Evolutionary conservation across 2,888 invertebrate genomes (phyloP).

Genomic region (Eupeodes luniger): DNA sequence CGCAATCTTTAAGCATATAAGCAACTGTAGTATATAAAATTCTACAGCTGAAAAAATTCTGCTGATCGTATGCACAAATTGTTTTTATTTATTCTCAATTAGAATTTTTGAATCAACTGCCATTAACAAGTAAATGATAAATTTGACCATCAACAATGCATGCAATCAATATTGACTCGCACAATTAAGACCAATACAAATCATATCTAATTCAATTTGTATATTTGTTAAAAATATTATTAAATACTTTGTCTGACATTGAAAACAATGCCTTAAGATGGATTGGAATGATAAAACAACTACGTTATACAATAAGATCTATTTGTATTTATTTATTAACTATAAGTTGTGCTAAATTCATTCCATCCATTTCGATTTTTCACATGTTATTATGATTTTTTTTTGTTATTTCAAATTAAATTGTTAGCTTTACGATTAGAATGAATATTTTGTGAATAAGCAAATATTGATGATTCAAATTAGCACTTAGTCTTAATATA

Average conservation of each 20-base stretch:
- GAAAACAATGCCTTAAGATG: not conserved
- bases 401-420: slow-evolving; percentile 18
- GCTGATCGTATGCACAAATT: too few species aligned
- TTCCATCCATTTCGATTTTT: not conserved
- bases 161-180: slow-evolving; percentile 40
- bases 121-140: slow-evolving; percentile 23
- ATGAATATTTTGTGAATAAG: not conserved
- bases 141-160: slow-evolving; percentile 51
- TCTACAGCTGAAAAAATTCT: too few species aligned
- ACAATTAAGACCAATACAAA: slow-evolving; percentile 1
- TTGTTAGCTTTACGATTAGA: not conserved
- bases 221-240: slow-evolving; percentile 42
- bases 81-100: not conserved
- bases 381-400: not conserved
- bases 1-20: too few species aligned
- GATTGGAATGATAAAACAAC: not conserved
- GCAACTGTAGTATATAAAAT: too few species aligned
- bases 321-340: slow-evolving; percentile 15
- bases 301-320: not conserved
- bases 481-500: not conserved
- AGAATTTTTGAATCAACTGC: not conserved
- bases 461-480: slow-evolving; percentile 4
- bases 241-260: slow-evolving; percentile 39
- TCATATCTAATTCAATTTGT: slow-evolving; percentile 40
- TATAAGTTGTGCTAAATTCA: not conserved